These are phyloP conservation scores for Gari tellinella DNA, from an alignment of 2,888 invertebrate genomes.

Conservation along the genomic window DNA sequence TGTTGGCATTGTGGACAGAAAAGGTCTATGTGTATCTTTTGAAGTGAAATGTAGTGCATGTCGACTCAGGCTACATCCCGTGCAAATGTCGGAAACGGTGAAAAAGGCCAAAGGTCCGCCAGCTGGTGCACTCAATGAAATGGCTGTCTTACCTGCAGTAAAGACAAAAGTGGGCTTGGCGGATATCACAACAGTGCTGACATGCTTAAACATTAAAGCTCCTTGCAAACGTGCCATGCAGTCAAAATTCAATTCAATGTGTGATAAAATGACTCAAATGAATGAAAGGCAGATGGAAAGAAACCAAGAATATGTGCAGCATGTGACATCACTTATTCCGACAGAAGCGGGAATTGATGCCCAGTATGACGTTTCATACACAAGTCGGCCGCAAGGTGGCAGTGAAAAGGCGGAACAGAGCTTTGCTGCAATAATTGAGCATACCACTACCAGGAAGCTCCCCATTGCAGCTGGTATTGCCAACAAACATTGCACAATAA, in stretches of 20 bases:
- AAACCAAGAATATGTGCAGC: slow-evolving; percentile 11
- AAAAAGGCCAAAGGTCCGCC: slow-evolving; percentile 3
- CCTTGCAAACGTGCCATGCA: no score
- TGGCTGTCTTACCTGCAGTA: no score
- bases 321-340: no score
- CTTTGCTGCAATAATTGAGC: no score
- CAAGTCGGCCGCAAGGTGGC: background rate
- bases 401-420: background rate
- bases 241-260: slow-evolving; percentile 1
- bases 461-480: background rate
- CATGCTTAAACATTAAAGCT: no score
- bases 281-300: no score
- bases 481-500: background rate
- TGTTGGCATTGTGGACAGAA: no score
- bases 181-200: slow-evolving; percentile 6
- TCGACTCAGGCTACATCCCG: background rate
- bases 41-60: no score
- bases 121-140: slow-evolving; percentile 12
- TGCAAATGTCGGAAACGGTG: background rate
- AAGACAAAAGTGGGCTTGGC: slow-evolving; percentile 2
- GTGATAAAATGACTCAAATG: slow-evolving; percentile 8
- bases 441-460: background rate
- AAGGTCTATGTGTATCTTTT: no score
- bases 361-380: background rate
- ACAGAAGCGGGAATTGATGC: no score